A percentile compares a stretch with the other conserved stretches of the same genome.
Conservation (phyloP, 2,888 invertebrate species). For the Phalangium opilio region DNA sequence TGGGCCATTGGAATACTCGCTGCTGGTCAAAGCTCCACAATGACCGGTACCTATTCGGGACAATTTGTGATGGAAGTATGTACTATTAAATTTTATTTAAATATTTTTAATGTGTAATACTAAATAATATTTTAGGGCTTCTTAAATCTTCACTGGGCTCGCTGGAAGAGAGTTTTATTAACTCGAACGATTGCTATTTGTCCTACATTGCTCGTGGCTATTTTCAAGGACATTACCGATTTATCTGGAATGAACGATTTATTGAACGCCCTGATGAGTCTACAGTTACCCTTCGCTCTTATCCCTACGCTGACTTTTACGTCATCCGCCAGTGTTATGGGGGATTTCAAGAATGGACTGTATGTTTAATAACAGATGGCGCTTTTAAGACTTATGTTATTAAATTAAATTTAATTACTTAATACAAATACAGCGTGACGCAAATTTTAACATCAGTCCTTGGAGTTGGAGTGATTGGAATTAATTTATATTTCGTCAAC, state of each 20-base stretch:
- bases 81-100: too few relatives aligned
- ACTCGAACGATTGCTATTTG: slow-evolving; percentile 69
- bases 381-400: background rate
- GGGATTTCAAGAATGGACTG: slow-evolving; percentile 64
- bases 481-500: slow-evolving; percentile 63
- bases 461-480: slow-evolving; percentile 52
- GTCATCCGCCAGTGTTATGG: slow-evolving; percentile 60
- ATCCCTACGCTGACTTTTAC: slow-evolving; percentile 75
- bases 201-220: slow-evolving; percentile 40
- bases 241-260: slow-evolving; percentile 67
- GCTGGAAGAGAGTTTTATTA: slow-evolving; percentile 71
- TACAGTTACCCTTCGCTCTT: slow-evolving; percentile 73
- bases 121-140: slow-evolving; percentile 60
- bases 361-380: slow-evolving; percentile 33
- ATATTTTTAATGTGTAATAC: too few relatives aligned
- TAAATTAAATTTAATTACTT: slow-evolving; percentile 1
- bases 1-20: slow-evolving; percentile 41
- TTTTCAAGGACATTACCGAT: slow-evolving; percentile 39
- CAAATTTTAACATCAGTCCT: slow-evolving; percentile 50
- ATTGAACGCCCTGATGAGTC: slow-evolving; percentile 68
- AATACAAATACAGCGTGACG: slow-evolving; percentile 43
- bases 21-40: slow-evolving; percentile 38
- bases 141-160: slow-evolving; percentile 62
- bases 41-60: slow-evolving; percentile 41
- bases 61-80: slow-evolving; percentile 40